These are phyloP conservation scores for Eupithecia insigniata DNA, from an alignment of 2,888 invertebrate genomes.

Conservation along the genomic window DNA sequence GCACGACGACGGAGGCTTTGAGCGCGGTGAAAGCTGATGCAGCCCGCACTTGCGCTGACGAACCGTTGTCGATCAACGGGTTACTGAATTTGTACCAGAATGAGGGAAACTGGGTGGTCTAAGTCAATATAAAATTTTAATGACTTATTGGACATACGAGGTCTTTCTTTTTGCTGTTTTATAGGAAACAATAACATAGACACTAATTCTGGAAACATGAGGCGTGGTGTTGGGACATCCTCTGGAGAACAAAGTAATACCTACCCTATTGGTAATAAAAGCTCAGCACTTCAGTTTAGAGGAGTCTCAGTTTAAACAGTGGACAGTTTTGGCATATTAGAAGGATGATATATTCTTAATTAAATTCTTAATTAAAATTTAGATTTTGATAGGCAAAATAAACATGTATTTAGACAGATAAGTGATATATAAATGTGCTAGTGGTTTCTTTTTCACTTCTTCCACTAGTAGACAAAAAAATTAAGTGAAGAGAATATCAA, in stretches of 20 bases:
- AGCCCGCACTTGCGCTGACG: slow-evolving; percentile 56
- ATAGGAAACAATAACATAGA: not conserved
- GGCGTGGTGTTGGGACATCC: not conserved
- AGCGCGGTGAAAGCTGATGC: slow-evolving; percentile 74
- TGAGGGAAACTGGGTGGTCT: not conserved
- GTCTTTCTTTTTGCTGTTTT: not conserved
- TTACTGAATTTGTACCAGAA: slow-evolving; percentile 20
- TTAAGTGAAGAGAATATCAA: no score
- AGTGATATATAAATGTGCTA: no score
- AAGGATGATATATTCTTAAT: not conserved
- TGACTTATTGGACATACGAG: not conserved
- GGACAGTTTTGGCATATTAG: not conserved
- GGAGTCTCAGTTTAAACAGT: not conserved
- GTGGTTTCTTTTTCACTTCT: no score
- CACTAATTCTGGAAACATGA: not conserved
- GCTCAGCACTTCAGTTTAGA: not conserved
- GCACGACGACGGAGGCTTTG: slow-evolving; percentile 73
- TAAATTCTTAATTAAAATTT: no score
- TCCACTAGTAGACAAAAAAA: no score
- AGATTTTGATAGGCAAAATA: no score
- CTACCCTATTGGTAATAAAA: not conserved
- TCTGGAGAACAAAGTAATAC: not conserved
- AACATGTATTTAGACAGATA: no score
- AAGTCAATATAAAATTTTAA: not conserved
- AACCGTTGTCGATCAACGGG: slow-evolving; percentile 43